Conservation (phyloP, 2,888 invertebrate species). For the Leptogaster cylindrica region DNA sequence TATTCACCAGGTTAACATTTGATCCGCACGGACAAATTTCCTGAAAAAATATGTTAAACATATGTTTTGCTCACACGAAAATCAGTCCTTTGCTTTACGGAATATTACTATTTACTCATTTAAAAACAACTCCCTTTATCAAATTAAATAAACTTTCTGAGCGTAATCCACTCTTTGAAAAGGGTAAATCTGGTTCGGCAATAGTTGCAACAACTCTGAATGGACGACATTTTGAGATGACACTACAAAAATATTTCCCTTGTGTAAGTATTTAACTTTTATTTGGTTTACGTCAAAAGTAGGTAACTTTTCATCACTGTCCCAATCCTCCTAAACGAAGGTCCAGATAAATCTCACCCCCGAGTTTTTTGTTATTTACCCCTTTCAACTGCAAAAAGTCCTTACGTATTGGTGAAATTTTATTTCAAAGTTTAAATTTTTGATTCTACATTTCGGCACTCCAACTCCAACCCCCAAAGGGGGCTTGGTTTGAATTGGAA, state of each 20-base stretch:
- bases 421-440: slow-evolving; percentile 37
- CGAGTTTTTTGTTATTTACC: neutral
- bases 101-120: too few relatives aligned
- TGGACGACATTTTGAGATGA: neutral
- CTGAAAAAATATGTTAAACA: too few relatives aligned
- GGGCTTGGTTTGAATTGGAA: slow-evolving; percentile 4
- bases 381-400: neutral
- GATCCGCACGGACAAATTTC: too few relatives aligned
- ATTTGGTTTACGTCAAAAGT: slow-evolving; percentile 15
- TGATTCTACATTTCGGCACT: slow-evolving; percentile 23
- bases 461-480: neutral
- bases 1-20: too few relatives aligned
- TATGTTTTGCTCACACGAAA: too few relatives aligned
- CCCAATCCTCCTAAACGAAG: too few relatives aligned
- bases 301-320: slow-evolving; percentile 1
- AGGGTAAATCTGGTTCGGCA: neutral
- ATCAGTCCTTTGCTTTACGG: too few relatives aligned
- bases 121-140: neutral
- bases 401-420: slow-evolving; percentile 19
- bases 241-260: slow-evolving; percentile 39
- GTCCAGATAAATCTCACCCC: too few relatives aligned
- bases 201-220: neutral
- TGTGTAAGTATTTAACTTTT: slow-evolving; percentile 32
- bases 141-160: neutral
- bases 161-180: neutral